phyloP scores from a whole-genome alignment of 30 jellyfish, hydroid and myxozoan species.

The Nemopilema nomurai region DNA sequence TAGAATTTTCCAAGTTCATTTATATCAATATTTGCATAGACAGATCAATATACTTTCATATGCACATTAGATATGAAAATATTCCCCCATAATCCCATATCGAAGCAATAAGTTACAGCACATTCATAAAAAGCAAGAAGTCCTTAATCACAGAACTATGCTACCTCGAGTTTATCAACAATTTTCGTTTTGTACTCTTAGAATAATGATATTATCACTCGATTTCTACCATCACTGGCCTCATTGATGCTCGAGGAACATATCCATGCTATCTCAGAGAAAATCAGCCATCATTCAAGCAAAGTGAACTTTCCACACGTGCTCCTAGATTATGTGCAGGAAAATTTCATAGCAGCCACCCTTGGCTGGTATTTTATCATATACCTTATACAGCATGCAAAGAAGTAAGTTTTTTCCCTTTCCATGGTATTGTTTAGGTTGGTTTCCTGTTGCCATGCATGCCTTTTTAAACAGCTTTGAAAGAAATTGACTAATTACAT shows the following conservation, averaged over 20 bases:
- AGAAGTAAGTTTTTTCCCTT: constrained; percentile 52
- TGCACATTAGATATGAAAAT: too few species aligned
- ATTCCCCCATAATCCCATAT: not conserved
- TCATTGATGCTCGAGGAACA: constrained; percentile 82
- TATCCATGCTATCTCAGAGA: constrained; percentile 26
- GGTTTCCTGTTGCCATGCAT: too few species aligned
- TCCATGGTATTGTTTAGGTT: not conserved
- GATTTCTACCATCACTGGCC: constrained; percentile 81
- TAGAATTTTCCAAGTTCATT: not conserved
- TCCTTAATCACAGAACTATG: not conserved
- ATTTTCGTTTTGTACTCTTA: constrained; percentile 5
- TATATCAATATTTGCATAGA: not conserved
- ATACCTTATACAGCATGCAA: constrained; percentile 65
- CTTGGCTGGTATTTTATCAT: constrained; percentile 69
- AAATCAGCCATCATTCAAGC: constrained; percentile 27
- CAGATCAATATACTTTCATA: not conserved
- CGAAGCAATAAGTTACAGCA: not conserved
- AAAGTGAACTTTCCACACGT: constrained; percentile 49
- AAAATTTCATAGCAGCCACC: constrained; percentile 31
- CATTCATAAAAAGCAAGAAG: not conserved
- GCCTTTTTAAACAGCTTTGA: not conserved
- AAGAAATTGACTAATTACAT: too few species aligned
- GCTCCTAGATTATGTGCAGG: constrained; percentile 60
- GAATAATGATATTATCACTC: constrained; percentile 81
- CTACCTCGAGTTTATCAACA: not conserved